phyloP scores from a whole-genome alignment of 2,797 vertebrate genomes.

The Muscicapa comitata region DNA sequence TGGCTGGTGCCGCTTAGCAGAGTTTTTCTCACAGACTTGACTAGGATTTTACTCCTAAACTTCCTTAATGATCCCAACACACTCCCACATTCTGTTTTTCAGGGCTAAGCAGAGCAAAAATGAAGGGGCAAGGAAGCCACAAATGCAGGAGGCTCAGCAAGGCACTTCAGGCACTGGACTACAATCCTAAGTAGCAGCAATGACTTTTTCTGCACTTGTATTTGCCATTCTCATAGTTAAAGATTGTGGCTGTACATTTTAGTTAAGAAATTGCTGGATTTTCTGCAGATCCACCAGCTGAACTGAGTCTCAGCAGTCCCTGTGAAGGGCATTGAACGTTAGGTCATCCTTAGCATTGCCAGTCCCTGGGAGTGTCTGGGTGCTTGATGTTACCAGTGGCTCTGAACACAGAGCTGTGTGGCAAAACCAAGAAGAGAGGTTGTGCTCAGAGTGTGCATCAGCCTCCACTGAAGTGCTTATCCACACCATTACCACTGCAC shows the following conservation, averaged over 20 bases:
- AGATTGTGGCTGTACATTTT: neutral
- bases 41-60: conserved; percentile 14
- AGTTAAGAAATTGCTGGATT: neutral
- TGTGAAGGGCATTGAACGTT: neutral
- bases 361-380: neutral
- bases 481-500: neutral
- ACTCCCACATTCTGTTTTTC: neutral
- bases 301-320: neutral
- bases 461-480: neutral
- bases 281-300: neutral
- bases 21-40: neutral
- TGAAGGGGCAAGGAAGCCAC: neutral
- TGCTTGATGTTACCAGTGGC: neutral
- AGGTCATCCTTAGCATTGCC: neutral
- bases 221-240: neutral
- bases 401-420: neutral
- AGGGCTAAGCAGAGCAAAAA: neutral
- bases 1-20: neutral
- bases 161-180: neutral
- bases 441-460: neutral
- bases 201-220: neutral
- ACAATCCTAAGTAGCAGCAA: neutral
- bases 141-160: neutral
- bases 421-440: neutral
- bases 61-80: neutral